Evolutionary conservation across 2,888 invertebrate genomes (phyloP), one percentile per base, ranked within the genome.

Genomic region (Priocnemis perturbator): DNA sequence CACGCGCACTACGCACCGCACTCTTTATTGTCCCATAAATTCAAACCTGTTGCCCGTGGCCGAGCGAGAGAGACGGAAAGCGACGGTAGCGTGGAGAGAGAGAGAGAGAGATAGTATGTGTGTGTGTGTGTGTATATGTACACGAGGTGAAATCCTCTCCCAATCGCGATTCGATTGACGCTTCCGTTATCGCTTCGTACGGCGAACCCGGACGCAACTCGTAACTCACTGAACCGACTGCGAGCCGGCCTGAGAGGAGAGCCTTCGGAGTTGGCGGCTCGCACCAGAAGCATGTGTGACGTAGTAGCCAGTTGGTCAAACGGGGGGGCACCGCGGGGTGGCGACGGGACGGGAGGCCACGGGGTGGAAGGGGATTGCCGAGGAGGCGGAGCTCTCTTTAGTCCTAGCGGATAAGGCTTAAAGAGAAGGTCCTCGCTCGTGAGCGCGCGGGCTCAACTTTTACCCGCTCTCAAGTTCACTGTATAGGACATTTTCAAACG

Each of bases 1-100:
- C 83, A 85, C 86, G 85, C 86, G 83, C 84, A 84, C 84, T 83
- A 87, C 86, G 85, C 86, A 84, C 84, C 82, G 83, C 84, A 87
- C 88, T 87, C 87, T 88, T 87, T 88, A 88, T 87, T 87, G 86
- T 88, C 87, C 88, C 88, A 88, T 89, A 88, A 89, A 89, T 89
- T 88, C 85, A 88, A 88, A 89, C 89, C 89, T 89, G 89, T 89
- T 89, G 88, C 88, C 87, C 81, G 68, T 79, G 79, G 78, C 74
- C 78, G 79, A 80, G 81, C 67, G 81, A 82, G 83, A 77, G 77
- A 79, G 78, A 78, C 76, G 71, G 71, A 73, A 75, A 66, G 73
- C 64, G 71, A 68, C 37, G 37, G 37, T 37, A 37, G 37, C 37
- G 11, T 37, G 37, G 64, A 30, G 55, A 57, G 44, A 50, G 57